Evolutionary conservation across 1,140 invertebrate species (phyloP), one percentile per base, ranked within the genome.

Genomic region (Acromyrmex echinatior): DNA sequence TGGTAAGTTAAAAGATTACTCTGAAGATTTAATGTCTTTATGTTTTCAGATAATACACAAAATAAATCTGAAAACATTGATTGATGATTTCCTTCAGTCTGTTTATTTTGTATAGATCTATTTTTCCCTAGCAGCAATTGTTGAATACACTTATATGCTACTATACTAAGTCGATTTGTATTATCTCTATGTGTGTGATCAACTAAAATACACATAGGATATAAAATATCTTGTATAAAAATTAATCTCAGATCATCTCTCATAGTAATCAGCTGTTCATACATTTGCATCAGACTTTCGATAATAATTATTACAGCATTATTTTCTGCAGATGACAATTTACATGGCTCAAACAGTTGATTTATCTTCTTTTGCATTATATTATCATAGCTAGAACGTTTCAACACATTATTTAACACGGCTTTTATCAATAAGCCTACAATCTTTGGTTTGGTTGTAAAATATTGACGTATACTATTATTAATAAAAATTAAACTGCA

Each of bases 71-170:
- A 56, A 21, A 87, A 66, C 25, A 62, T 18, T 71, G 66, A 49
- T 66, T 80, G 74, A 51, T 10, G 35, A 53, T 86, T 35, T 35
- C 70, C 87, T 53, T 31, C 16, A 65, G 14, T 86, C 58, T 86
- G 60, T 65, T 80, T 88, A 65, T 51, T 74, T 21, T 73, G 63
- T 35, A n/a, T 56, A 28, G 39, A 63, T 66, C n/a, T 86, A 39
- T 60, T 87, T 63, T 87, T 91, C 28, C 39, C 51, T 60, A 94
- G 85, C 28, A 94, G 70, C 62, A 94, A 39, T 21, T 86, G 90
- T 68, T 93, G 91, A 14, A 94, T 86, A 49, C 92, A 94, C 79
- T 93, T 94, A 56, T 93, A 65, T 12, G 80, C 81, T 62, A 88
- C 91, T 51, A 85, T 60, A 65, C 71, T 71, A 39, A 93, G 16